These are phyloP conservation scores for Bufo gargarizans DNA, from an alignment of 2,113 vertebrate species.

Conservation along the genomic window DNA sequence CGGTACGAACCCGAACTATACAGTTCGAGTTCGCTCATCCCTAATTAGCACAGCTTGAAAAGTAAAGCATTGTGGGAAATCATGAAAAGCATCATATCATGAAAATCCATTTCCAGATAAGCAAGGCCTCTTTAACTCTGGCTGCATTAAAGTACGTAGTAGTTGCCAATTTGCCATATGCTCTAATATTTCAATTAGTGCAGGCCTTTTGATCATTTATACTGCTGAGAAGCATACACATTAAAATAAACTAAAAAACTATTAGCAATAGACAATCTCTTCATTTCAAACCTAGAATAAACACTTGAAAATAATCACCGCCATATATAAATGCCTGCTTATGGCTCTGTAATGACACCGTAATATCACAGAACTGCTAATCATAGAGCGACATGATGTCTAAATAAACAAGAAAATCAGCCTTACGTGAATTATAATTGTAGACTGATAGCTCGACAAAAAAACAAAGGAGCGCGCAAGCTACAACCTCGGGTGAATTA, in stretches of 20 bases:
- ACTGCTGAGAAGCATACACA: slow-evolving; percentile 1
- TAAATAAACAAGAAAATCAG: slow-evolving; percentile 23
- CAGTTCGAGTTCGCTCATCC: no score
- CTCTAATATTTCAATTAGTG: slow-evolving; percentile 24
- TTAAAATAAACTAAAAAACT: not conserved
- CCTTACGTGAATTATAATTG: slow-evolving; percentile 9
- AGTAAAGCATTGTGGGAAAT: not conserved
- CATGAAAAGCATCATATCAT: not conserved
- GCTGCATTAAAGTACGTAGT: not conserved
- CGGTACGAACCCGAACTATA: no score
- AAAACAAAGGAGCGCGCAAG: not conserved
- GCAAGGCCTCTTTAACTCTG: not conserved
- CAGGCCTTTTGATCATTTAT: not conserved
- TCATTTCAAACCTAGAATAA: not conserved
- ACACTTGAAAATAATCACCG: slow-evolving; percentile 8
- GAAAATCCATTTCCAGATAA: not conserved
- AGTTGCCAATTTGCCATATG: not conserved
- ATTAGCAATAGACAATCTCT: slow-evolving; percentile 1
- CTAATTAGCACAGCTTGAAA: not conserved
- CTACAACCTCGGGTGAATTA: not conserved
- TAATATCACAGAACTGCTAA: slow-evolving; percentile 19
- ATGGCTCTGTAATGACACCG: not conserved
- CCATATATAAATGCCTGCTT: not conserved
- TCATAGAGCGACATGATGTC: slow-evolving; percentile 2
- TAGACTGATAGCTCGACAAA: not conserved